These are phyloP conservation scores for Pristionchus japonicus DNA, from an alignment of 2,888 invertebrate genomes.

Conservation along the genomic window DNA sequence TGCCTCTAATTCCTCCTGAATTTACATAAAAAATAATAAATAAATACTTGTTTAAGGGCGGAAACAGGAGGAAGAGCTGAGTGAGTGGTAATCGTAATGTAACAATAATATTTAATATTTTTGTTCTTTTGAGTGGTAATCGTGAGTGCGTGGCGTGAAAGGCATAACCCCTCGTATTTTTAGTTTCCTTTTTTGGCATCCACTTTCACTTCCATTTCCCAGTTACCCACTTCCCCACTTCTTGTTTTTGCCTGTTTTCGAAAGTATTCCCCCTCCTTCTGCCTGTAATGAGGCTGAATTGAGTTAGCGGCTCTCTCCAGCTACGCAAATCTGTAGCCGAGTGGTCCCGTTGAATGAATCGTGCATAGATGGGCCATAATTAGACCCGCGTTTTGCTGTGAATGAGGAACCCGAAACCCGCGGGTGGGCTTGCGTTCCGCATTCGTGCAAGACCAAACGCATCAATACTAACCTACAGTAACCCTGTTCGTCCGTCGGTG, in stretches of 20 bases:
- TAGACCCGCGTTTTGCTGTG: background rate
- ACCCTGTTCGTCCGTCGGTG: background rate
- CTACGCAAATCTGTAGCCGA: background rate
- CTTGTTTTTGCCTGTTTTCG: background rate
- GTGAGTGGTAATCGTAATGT: conserved; percentile 44
- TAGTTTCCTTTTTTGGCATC: background rate
- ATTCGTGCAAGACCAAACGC: background rate
- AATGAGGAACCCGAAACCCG: background rate
- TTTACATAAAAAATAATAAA: background rate
- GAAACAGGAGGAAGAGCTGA: conserved; percentile 44
- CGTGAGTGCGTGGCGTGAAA: conserved; percentile 25
- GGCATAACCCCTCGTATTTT: background rate
- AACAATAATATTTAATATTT: too few species aligned
- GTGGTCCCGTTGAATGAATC: background rate
- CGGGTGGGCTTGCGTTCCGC: background rate
- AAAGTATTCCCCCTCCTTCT: background rate
- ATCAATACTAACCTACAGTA: background rate
- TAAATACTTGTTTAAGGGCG: background rate
- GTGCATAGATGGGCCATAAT: background rate
- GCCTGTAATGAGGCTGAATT: background rate
- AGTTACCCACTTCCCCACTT: too few species aligned
- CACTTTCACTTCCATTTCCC: background rate
- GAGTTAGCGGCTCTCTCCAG: background rate
- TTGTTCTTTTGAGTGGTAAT: conserved; percentile 44
- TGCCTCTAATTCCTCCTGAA: background rate